Evolutionary conservation across 2,797 vertebrate genomes (phyloP).

Genomic region (Babyrousa celebensis): DNA sequence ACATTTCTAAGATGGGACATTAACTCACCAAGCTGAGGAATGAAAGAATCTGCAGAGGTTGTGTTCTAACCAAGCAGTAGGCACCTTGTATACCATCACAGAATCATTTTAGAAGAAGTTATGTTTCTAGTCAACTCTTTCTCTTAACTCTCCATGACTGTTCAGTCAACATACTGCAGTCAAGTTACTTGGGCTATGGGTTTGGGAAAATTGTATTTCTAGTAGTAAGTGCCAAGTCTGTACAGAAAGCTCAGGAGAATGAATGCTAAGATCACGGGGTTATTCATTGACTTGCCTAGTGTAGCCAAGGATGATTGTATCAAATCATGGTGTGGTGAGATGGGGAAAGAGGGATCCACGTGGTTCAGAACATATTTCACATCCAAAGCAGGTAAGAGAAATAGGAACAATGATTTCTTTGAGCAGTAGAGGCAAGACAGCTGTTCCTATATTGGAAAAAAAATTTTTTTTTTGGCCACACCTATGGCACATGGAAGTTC

Average conservation of each 20-base stretch:
- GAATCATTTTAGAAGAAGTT: slow-evolving; percentile 50
- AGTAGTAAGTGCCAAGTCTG: neutral
- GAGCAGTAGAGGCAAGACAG: neutral
- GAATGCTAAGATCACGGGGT: neutral
- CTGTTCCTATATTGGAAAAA: neutral
- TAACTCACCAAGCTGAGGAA: neutral
- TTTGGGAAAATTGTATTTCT: neutral
- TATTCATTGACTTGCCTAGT: neutral
- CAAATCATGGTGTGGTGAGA: neutral
- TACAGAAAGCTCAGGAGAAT: neutral
- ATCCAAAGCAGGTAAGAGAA: neutral
- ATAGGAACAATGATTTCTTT: neutral
- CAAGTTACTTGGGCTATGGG: neutral
- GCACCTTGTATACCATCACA: neutral
- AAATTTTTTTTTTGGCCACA: too few species aligned
- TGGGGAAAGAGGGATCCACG: neutral
- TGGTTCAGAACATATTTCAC: neutral
- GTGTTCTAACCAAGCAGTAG: neutral
- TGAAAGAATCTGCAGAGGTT: neutral
- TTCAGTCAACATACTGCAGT: neutral
- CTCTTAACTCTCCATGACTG: neutral
- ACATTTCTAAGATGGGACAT: slow-evolving; percentile 36
- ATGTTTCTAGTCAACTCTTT: neutral
- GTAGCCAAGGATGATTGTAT: neutral
- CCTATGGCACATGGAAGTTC: too few species aligned